Evolutionary conservation across 2,888 invertebrate species (phyloP).

Genomic region (Hybos culiciformis): DNA sequence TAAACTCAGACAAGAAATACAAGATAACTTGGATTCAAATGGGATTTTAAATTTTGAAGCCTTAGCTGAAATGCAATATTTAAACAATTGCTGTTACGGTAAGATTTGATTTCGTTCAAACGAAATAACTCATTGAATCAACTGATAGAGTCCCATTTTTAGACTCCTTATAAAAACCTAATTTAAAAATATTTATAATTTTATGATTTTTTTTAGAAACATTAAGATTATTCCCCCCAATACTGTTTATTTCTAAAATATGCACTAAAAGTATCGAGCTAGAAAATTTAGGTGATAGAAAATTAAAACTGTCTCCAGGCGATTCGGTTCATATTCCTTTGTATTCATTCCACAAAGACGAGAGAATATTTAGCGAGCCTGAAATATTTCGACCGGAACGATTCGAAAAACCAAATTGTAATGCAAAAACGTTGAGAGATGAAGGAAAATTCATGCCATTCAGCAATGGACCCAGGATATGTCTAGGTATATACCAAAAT

Average conservation of each 20-base stretch:
- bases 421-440: constrained; percentile 19
- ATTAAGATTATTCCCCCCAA: constrained; percentile 22
- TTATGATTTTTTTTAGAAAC: constrained; percentile 19
- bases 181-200: neutral
- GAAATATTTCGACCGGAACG: constrained; percentile 40
- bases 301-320: constrained; percentile 12
- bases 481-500: constrained; percentile 23
- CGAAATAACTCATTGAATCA: neutral
- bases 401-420: constrained; percentile 30
- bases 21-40: constrained; percentile 12
- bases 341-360: constrained; percentile 35
- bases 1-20: constrained; percentile 21
- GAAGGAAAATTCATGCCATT: constrained; percentile 29
- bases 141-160: neutral
- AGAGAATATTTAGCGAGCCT: constrained; percentile 37
- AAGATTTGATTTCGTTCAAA: neutral
- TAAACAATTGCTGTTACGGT: constrained; percentile 25
- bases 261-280: constrained; percentile 20
- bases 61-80: constrained; percentile 21
- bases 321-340: constrained; percentile 17
- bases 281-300: constrained; percentile 15
- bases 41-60: constrained; percentile 20
- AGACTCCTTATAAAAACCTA: neutral
- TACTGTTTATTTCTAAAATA: constrained; percentile 18
- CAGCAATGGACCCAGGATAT: constrained; percentile 33